Evolutionary conservation across 2,797 vertebrate genomes (phyloP).

Genomic region (Aythya fuligula): DNA sequence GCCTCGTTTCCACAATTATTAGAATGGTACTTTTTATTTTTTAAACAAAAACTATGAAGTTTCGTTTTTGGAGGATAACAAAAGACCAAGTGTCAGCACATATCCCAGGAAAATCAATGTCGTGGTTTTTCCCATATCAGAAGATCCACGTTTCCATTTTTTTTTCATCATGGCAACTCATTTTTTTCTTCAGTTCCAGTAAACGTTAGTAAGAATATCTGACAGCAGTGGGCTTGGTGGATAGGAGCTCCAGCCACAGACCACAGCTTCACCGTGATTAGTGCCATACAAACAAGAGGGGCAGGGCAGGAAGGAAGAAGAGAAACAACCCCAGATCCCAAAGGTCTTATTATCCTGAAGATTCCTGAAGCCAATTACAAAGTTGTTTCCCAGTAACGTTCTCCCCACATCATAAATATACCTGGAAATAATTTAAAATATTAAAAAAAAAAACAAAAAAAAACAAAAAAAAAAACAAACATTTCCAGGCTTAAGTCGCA

Average conservation of each 20-base stretch:
- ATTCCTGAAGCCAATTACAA: constrained; percentile 4
- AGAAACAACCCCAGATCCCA: constrained; percentile 27
- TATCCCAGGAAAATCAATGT: not conserved
- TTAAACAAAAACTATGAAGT: not conserved
- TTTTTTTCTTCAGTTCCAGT: not conserved
- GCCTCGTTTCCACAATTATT: not conserved
- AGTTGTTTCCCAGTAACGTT: not conserved
- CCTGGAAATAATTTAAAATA: not conserved
- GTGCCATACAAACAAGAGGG: not conserved
- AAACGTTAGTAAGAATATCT: not conserved
- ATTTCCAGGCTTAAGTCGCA: not conserved
- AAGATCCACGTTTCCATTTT: not conserved
- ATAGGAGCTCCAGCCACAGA: not conserved
- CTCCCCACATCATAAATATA: constrained; percentile 2
- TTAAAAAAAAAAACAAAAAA: rapidly evolving
- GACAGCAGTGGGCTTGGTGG: not conserved
- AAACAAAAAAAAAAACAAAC: not conserved
- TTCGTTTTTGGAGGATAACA: not conserved
- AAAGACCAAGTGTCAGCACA: not conserved
- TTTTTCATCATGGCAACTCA: not conserved
- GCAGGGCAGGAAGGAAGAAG: not conserved
- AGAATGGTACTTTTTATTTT: not conserved
- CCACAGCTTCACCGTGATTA: not conserved
- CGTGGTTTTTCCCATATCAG: not conserved
- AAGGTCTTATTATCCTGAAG: constrained; percentile 2